phyloP scores from a whole-genome alignment of 2,888 invertebrate species.

The Limnephilus lunatus region DNA sequence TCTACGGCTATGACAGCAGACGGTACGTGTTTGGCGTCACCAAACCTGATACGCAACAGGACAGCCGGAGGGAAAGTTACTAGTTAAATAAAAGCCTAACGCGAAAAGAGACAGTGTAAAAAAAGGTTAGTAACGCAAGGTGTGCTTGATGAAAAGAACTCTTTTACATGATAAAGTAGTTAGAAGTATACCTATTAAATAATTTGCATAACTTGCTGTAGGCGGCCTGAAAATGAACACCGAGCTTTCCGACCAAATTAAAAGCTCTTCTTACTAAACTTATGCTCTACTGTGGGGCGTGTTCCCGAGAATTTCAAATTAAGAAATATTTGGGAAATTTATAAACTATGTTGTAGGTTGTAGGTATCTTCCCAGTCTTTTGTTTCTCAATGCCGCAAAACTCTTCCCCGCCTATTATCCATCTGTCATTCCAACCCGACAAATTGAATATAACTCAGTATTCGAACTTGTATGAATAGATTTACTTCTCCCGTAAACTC shows the following conservation, averaged over 20 bases:
- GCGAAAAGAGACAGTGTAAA: neutral
- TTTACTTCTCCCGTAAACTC: neutral
- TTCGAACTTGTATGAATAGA: neutral
- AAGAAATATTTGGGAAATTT: neutral
- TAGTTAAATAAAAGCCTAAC: neutral
- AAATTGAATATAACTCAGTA: neutral
- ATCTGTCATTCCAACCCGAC: neutral
- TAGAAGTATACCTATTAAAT: neutral
- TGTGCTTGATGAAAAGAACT: neutral
- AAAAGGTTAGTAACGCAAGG: neutral
- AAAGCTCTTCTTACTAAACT: neutral
- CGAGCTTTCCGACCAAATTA: neutral
- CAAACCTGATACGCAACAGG: conserved; percentile 46
- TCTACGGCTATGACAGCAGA: conserved; percentile 41
- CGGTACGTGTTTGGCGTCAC: conserved; percentile 61
- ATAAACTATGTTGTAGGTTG: neutral
- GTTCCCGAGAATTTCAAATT: neutral
- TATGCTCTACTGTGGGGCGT: neutral
- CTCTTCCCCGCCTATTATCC: neutral
- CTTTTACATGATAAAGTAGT: neutral
- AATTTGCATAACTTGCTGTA: neutral
- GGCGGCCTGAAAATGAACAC: neutral
- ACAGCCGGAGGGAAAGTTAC: neutral
- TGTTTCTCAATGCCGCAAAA: neutral
- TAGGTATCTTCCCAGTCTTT: neutral